Conservation (phyloP, 2,888 invertebrate species). For the Petrolisthes cinctipes region DNA sequence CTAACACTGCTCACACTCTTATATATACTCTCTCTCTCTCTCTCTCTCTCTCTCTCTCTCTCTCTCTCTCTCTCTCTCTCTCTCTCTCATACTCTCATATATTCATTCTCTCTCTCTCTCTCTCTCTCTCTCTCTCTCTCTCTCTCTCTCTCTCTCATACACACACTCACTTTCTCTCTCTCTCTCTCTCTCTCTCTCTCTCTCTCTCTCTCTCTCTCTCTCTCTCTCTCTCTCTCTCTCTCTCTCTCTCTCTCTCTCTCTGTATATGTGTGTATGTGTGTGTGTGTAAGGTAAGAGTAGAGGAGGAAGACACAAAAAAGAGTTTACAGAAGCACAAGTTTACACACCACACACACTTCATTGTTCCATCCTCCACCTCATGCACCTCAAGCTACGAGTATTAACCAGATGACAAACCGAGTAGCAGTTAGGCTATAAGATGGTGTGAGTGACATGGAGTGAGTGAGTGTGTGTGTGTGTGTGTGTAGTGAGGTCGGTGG, state of each 20-base stretch:
- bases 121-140: not conserved
- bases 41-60: not conserved
- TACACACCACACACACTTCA: too few species aligned
- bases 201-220: constrained; percentile 5
- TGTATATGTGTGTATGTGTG: too few species aligned
- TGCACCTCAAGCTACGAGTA: not conserved
- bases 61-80: not conserved
- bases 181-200: not conserved
- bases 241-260: not conserved
- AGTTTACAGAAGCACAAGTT: not conserved
- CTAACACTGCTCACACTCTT: too few species aligned
- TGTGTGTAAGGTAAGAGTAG: too few species aligned
- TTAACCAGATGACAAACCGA: too few species aligned
- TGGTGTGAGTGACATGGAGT: too few species aligned
- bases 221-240: not conserved
- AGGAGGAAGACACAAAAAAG: not conserved
- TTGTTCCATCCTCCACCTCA: not conserved
- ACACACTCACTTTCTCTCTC: not conserved
- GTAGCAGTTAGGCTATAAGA: too few species aligned
- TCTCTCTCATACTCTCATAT: not conserved
- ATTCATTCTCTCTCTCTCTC: not conserved
- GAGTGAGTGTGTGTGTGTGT: not conserved
- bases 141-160: constrained; percentile 7
- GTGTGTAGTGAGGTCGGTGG: not conserved
- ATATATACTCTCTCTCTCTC: too few species aligned